These are phyloP conservation scores for Scaptodrosophila lebanonensis DNA, from an alignment of 1,140 invertebrate genomes.

Conservation along the genomic window DNA sequence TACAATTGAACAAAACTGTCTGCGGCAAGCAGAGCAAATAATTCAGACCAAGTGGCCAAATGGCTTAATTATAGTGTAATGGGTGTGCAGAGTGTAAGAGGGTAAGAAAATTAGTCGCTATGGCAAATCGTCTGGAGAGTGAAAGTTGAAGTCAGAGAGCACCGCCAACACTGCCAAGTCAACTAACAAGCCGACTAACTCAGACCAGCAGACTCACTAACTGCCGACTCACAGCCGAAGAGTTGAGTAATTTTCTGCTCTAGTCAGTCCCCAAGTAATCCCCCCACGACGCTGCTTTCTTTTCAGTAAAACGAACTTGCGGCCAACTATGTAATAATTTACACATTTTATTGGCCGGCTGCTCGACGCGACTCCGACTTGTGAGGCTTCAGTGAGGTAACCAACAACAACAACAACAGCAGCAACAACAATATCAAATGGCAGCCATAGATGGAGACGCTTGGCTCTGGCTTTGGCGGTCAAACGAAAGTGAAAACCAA, in stretches of 20 bases:
- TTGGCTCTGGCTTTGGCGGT: constrained; percentile 46
- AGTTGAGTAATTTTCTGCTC: constrained; percentile 63
- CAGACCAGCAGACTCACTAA: constrained; percentile 23
- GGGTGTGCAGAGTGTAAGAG: no score
- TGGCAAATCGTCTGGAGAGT: constrained; percentile 17
- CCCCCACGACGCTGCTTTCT: constrained; percentile 42
- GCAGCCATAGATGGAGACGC: neutral
- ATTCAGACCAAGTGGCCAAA: no score
- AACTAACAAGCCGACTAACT: constrained; percentile 16
- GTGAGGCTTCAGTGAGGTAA: constrained; percentile 40
- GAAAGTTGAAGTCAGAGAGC: constrained; percentile 34
- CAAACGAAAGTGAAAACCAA: constrained; percentile 58
- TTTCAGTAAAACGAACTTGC: constrained; percentile 29
- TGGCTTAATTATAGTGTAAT: constrained; percentile 60
- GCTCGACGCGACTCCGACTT: neutral
- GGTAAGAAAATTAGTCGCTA: constrained; percentile 31
- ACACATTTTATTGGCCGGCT: constrained; percentile 46
- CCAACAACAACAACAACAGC: no score
- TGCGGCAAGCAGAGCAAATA: no score
- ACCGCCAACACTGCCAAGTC: constrained; percentile 29
- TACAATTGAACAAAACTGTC: no score
- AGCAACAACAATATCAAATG: no score
- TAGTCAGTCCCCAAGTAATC: constrained; percentile 34
- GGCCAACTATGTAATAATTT: constrained; percentile 54
- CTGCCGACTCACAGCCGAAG: neutral